Evolutionary conservation across 1,140 invertebrate genomes (phyloP).

Genomic region (Listronotus bonariensis): DNA sequence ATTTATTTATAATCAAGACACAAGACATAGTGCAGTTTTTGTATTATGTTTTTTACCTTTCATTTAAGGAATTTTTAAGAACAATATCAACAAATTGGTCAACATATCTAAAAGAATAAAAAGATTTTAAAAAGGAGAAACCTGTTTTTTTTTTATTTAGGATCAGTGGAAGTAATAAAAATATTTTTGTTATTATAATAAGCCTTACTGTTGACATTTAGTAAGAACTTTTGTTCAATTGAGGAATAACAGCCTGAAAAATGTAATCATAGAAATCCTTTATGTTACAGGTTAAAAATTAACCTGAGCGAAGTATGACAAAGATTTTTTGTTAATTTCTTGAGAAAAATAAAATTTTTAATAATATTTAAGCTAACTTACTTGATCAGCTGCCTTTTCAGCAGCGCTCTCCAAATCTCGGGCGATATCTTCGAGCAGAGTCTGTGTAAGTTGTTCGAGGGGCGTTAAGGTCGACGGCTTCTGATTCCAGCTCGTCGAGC

Average conservation of each 20-base stretch:
- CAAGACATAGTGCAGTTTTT: not conserved
- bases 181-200: too few relatives aligned
- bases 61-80: constrained; percentile 16
- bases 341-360: too few relatives aligned
- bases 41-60: constrained; percentile 14
- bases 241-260: too few relatives aligned
- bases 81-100: constrained; percentile 23
- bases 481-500: constrained; percentile 68
- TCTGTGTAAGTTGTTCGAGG: constrained; percentile 79
- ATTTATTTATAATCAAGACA: not conserved
- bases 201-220: too few relatives aligned
- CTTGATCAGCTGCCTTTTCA: constrained; percentile 59
- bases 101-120: constrained; percentile 34
- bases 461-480: constrained; percentile 66
- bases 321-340: too few relatives aligned
- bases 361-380: too few relatives aligned
- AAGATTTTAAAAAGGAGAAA: not conserved
- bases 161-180: too few relatives aligned
- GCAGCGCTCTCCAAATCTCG: constrained; percentile 69
- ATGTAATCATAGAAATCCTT: too few relatives aligned
- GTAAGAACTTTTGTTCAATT: too few relatives aligned
- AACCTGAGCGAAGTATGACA: too few relatives aligned
- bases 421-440: constrained; percentile 79
- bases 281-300: too few relatives aligned
- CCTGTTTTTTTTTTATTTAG: too few relatives aligned